Percentiles rank a stretch among this genome's conserved stretches.
Evolutionary conservation across 2,888 invertebrate species (phyloP).

Genomic region (Dendrolimus houi): DNA sequence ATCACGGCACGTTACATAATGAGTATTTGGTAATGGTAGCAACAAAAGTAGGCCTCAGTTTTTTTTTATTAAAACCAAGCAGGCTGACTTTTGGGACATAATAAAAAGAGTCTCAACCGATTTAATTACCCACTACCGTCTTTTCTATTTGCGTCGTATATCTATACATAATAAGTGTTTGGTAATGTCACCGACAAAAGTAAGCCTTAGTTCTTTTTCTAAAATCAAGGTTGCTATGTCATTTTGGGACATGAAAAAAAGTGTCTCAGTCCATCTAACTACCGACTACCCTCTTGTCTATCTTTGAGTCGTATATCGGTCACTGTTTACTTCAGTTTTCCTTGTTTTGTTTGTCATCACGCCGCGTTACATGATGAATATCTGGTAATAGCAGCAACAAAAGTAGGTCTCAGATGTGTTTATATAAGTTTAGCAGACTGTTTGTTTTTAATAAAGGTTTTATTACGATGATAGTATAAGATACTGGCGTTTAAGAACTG

Average conservation of each 20-base stretch:
- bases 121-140: too few relatives aligned
- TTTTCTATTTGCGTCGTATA: conserved; percentile 3
- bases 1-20: conserved; percentile 23
- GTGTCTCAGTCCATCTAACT: too few relatives aligned
- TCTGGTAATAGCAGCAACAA: not conserved
- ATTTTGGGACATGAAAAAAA: not conserved
- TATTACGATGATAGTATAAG: too few relatives aligned
- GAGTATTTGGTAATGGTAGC: conserved; percentile 7
- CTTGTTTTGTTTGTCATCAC: conserved; percentile 49
- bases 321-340: conserved; percentile 42
- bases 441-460: too few relatives aligned
- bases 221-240: not conserved
- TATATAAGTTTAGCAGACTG: too few relatives aligned
- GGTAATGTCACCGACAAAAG: conserved; percentile 25
- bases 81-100: too few relatives aligned
- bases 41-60: not conserved
- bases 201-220: not conserved
- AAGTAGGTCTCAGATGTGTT: too few relatives aligned
- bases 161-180: conserved; percentile 30
- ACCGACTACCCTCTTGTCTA: not conserved
- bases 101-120: too few relatives aligned
- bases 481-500: too few relatives aligned
- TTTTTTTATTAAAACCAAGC: not conserved
- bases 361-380: conserved; percentile 22
- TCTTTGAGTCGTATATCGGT: too few relatives aligned